Evolutionary conservation across 2,888 invertebrate genomes (phyloP).

Genomic region (Syrista parreyssii): DNA sequence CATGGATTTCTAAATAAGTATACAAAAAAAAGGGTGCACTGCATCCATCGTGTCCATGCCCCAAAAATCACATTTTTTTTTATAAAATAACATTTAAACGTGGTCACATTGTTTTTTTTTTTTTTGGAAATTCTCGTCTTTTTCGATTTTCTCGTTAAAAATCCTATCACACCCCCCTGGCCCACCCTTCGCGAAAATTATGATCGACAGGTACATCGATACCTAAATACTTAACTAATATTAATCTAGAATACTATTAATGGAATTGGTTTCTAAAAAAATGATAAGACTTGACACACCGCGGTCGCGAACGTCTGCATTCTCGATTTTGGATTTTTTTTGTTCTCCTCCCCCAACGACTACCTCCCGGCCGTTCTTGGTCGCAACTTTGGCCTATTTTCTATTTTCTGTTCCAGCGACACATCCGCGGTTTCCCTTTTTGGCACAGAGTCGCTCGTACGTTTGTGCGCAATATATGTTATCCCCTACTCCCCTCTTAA

Average conservation of each 20-base stretch:
- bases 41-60: background rate
- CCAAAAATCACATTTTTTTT: background rate
- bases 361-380: background rate
- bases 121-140: background rate
- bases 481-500: too few relatives aligned
- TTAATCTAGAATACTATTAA: conserved; percentile 4
- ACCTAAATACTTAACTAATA: conserved; percentile 12
- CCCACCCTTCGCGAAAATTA: background rate
- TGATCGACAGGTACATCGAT: background rate
- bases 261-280: conserved; percentile 5
- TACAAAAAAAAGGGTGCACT: background rate
- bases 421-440: background rate
- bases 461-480: background rate
- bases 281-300: conserved; percentile 9
- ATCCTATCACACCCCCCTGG: background rate
- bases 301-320: background rate
- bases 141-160: background rate
- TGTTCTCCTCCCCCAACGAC: background rate
- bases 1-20: background rate
- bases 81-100: background rate
- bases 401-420: background rate
- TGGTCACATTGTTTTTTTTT: background rate
- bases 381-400: background rate
- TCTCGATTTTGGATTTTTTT: conserved; percentile 2
- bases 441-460: conserved; percentile 10